Evolutionary conservation across 2,113 vertebrate species (phyloP).

Genomic region (Xiphophorus hellerii): DNA sequence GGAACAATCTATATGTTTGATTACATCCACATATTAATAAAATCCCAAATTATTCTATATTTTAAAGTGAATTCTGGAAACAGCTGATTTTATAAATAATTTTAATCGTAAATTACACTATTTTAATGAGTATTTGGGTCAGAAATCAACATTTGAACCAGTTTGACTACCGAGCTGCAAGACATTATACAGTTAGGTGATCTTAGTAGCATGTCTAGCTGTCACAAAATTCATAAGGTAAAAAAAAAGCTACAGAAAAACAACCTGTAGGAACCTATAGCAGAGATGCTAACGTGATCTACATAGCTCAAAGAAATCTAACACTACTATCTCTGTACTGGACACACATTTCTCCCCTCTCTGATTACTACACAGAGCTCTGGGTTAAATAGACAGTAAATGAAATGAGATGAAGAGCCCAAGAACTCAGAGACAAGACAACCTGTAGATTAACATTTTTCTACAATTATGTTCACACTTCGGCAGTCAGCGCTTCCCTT

Average conservation of each 20-base stretch:
- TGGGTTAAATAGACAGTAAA: neutral
- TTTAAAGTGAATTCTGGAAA: neutral
- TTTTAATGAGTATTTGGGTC: neutral
- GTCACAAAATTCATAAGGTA: neutral
- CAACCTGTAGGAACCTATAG: neutral
- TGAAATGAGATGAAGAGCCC: neutral
- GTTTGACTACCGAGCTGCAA: neutral
- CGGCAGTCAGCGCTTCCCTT: neutral
- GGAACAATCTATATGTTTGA: neutral
- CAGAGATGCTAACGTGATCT: neutral
- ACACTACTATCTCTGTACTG: neutral
- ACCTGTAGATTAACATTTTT: neutral
- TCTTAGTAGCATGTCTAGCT: neutral
- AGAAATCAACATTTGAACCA: neutral
- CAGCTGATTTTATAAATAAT: neutral
- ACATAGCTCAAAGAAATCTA: neutral
- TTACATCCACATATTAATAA: neutral
- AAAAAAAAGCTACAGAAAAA: neutral
- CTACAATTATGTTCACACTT: neutral
- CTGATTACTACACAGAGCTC: neutral
- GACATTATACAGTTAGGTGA: neutral
- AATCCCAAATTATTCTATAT: neutral
- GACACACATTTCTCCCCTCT: neutral
- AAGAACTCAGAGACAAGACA: neutral
- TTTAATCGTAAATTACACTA: neutral